Base-by-base conservation (phyloP, 2,113 vertebrate genomes). In the Crotalus horridus region DNA sequence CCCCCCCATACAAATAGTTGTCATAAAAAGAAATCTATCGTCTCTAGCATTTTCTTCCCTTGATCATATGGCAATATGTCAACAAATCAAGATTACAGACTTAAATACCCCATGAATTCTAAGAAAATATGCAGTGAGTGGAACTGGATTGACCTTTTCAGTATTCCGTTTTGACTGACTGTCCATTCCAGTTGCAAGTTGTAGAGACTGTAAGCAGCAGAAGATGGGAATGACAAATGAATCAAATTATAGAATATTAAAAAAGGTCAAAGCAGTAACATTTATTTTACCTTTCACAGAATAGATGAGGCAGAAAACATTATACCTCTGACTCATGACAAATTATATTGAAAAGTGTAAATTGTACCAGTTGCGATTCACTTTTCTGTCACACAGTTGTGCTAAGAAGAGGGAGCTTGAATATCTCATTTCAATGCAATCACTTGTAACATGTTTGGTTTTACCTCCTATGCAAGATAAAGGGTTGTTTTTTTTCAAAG, bases 61-160 rank as follows among this genome's bases (percentile, higher is more conserved):
- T 94, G 59, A 69, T 39, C 59, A 92, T 48, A 3, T 91, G 58
- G 89, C 96, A 95, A 64, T 93, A 93, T 94, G 94, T 95, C 89
- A 96, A 91, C 87, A 93, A 91, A 95, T 33, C 87, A 93, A 88
- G 94, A 95, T 96, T 91, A 43, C 92, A 95, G 94, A 93, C 90
- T 92, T 95, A 96, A 96, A 94, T 96, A 94, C 55, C 89, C 48
- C 43, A 43, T 46, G 91, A 93, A 88, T 96, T 89, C 93, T 94
- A 61, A 95, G 94, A 95, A 97, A 43, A 94, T 89, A 91, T 92
- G 91, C 94, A 95, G 94, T 94, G 96, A 94, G 95, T 96, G 94
- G 51, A 90, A 92, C 48, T 93, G 85, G 89, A 93, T 69, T 98
- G 97, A 98, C 97, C 97, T 98, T 98, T 98, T 97, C 95, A 96